Conservation (phyloP, 2,888 invertebrate genomes). For the Euplexia lucipara region DNA sequence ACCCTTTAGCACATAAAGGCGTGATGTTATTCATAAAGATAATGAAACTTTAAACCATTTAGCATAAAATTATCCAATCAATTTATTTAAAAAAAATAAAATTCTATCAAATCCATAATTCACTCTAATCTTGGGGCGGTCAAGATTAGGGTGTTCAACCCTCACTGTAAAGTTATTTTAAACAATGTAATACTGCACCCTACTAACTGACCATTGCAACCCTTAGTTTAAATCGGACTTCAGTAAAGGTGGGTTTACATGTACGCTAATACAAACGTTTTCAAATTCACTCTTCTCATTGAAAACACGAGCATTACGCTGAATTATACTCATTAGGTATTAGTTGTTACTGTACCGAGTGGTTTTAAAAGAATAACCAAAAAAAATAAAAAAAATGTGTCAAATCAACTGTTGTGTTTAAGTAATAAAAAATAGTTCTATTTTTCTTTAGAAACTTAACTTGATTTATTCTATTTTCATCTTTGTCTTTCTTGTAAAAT, state of each 20-base stretch:
- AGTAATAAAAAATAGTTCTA: no score
- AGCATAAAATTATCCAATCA: slow-evolving; percentile 51
- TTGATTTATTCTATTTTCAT: no score
- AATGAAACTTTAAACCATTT: slow-evolving; percentile 15
- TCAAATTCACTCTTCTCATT: no score
- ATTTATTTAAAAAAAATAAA: slow-evolving; percentile 37
- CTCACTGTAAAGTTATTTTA: slow-evolving; percentile 85
- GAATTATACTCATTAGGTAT: no score
- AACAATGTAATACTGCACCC: slow-evolving; percentile 77
- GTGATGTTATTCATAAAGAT: neutral
- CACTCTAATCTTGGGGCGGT: slow-evolving; percentile 66
- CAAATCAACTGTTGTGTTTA: no score
- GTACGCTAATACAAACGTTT: neutral
- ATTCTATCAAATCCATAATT: slow-evolving; percentile 54
- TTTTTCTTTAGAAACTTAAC: no score
- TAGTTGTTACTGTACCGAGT: no score
- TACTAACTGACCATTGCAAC: slow-evolving; percentile 79
- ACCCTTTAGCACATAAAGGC: no score
- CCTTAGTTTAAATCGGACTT: slow-evolving; percentile 84
- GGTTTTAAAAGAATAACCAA: no score
- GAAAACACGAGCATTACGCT: no score
- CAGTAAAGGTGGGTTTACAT: slow-evolving; percentile 69
- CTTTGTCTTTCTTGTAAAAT: no score
- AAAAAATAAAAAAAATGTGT: no score
- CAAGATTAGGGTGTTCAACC: slow-evolving; percentile 75